Evolutionary conservation across 2,888 invertebrate genomes (phyloP).

Genomic region (Metacarcinus magister): DNA sequence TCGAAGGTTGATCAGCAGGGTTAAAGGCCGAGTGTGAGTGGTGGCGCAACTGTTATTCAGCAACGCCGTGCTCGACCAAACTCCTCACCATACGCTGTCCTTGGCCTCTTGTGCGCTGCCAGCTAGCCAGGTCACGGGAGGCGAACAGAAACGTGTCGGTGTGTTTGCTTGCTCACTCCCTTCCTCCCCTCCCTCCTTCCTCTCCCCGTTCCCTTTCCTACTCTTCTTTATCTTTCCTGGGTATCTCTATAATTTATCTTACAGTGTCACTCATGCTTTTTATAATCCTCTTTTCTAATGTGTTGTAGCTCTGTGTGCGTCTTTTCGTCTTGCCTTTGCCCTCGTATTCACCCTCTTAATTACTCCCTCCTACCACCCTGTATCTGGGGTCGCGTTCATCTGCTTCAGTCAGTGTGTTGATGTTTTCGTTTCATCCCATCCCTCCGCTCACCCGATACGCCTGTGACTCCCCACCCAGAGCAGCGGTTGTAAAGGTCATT

Average conservation of each 20-base stretch:
- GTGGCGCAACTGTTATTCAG: constrained; percentile 11
- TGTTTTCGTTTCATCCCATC: background rate
- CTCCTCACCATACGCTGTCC: background rate
- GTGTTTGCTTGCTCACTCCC: background rate
- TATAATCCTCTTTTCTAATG: no score
- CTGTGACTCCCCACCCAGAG: background rate
- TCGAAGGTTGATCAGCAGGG: background rate
- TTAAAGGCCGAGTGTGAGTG: background rate
- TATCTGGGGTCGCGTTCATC: background rate
- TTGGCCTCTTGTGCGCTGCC: background rate
- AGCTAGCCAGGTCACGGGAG: background rate
- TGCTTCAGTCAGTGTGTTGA: background rate
- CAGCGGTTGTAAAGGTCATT: background rate
- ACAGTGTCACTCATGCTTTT: no score
- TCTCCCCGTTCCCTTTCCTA: background rate
- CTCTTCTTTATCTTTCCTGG: background rate
- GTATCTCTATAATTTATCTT: no score
- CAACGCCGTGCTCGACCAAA: background rate
- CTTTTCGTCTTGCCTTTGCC: background rate
- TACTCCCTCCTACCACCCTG: background rate
- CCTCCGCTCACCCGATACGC: background rate
- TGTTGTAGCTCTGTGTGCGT: no score
- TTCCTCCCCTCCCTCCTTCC: background rate
- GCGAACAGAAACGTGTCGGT: background rate
- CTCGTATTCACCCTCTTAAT: background rate